Conservation (phyloP, 2,888 invertebrate species). For the Coelogynopora nodosa region DNA sequence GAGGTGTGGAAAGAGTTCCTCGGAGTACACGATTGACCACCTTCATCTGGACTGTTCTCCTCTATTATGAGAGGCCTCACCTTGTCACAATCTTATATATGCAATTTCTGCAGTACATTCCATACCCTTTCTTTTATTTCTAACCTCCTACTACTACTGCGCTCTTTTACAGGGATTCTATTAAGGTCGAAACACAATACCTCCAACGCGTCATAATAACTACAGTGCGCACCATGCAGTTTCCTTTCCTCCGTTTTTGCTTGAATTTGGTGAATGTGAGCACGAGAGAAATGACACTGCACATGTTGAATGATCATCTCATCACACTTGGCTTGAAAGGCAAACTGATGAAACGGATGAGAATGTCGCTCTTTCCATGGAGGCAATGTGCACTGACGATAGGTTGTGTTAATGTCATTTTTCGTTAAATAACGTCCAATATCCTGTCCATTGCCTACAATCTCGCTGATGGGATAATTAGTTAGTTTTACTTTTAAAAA, state of each 20-base stretch:
- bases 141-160: neutral
- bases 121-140: neutral
- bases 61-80: neutral
- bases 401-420: neutral
- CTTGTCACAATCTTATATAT: neutral
- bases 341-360: neutral
- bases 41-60: neutral
- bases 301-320: neutral
- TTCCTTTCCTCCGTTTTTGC: neutral
- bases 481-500: neutral
- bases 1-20: neutral
- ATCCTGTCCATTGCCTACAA: neutral
- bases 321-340: neutral
- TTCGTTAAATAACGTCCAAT: neutral
- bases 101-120: neutral
- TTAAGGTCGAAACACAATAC: neutral
- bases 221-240: neutral
- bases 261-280: neutral
- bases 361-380: neutral
- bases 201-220: neutral
- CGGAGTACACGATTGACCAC: neutral
- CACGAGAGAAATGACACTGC: neutral
- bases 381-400: neutral
- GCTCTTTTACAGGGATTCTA: neutral
- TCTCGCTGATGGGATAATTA: neutral